Evolutionary conservation across 2,797 vertebrate genomes (phyloP), one percentile per base, ranked within the genome.

Genomic region (Rhadinocentrus ornatus): DNA sequence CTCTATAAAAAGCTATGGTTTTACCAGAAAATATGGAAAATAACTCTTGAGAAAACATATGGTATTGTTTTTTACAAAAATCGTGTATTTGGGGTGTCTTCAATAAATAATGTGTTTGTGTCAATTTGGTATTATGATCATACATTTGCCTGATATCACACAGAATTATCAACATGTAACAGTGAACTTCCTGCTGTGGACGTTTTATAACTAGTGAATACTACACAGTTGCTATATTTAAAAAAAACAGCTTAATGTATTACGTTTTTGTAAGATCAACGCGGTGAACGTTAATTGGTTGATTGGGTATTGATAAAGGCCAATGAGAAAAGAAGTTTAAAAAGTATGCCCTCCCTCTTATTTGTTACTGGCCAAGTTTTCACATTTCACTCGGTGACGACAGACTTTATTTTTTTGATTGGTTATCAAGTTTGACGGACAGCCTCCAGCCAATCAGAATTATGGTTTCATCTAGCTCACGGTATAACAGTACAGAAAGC

Each of bases 281-380:
- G 91, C 92, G 91, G 91, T 92, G 50, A 37, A 22, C 27, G 31
- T 13, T 52, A 16, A 92, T 91, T 93, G 91, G 91, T 62, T 55
- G 44, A 37, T 3, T 52, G 15, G 18, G 27, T 18, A 71, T 81
- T 68, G 16, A 46, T 44, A 41, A 46, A 37, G 57, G 32, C 92
- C 84, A 92, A 93, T 90, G 2, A 29, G 57, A 74, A 16, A 11
- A 31, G 37, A 26, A 29, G 60, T 66, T 10, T 29, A 29, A 57
- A 62, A 59, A 75, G 55, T 35, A 44, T 39, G 8, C 58, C 31
- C 64, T 37, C 32, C 77, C 44, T 64, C 46, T 54, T 0, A 0
- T 24, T 68, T 75, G 8, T 73, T 64, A 91, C 35, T 84, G 88
- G 89, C 48, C 32, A 29, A 39, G 56, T 26, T 41, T 54, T 11